Evolutionary conservation across 2,797 vertebrate species (phyloP).

Genomic region (Coregonus sp.): DNA sequence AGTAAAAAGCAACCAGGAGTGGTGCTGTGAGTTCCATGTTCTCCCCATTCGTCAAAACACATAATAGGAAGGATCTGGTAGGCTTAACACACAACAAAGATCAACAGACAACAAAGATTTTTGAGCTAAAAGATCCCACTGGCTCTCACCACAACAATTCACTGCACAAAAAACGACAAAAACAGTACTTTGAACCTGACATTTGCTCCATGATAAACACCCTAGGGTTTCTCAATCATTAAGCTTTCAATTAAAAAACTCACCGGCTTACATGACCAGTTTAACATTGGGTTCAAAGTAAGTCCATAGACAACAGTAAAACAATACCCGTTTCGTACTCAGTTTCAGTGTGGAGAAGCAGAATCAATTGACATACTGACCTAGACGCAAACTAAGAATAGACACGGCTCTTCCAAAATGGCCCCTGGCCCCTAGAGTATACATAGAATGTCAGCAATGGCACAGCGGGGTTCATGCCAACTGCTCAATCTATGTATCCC

Average conservation of each 20-base stretch:
- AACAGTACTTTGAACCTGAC: background rate
- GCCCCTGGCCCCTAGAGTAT: constrained; percentile 27
- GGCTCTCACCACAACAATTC: background rate
- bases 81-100: background rate
- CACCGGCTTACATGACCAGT: constrained; percentile 37
- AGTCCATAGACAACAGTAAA: constrained; percentile 15
- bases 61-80: background rate
- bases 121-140: background rate
- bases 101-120: background rate
- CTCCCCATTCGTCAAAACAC: background rate
- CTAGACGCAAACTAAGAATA: constrained; percentile 58
- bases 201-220: background rate
- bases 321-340: constrained; percentile 8
- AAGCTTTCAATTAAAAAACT: constrained; percentile 25
- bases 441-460: constrained; percentile 55
- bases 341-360: constrained; percentile 33
- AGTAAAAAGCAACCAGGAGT: background rate
- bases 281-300: constrained; percentile 20
- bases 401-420: constrained; percentile 43
- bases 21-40: background rate
- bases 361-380: constrained; percentile 31
- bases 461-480: constrained; percentile 33
- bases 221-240: background rate
- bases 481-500: constrained; percentile 22
- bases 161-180: constrained; percentile 13